These are phyloP conservation scores for Pseudopipra pipra DNA, from an alignment of 2,113 vertebrate species.

Conservation along the genomic window DNA sequence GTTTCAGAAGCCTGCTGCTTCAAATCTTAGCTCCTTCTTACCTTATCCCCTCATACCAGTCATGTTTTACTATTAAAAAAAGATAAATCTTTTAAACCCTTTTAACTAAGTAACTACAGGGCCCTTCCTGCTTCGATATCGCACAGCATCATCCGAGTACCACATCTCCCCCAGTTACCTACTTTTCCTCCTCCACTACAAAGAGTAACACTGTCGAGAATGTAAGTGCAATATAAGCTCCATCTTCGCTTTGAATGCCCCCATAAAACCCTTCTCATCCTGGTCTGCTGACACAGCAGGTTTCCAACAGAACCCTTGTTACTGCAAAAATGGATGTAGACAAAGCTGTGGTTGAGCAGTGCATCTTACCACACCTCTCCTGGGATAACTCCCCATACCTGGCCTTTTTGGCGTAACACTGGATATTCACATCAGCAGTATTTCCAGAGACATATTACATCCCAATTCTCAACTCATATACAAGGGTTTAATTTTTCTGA, in stretches of 20 bases:
- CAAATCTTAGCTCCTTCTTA: background rate
- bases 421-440: background rate
- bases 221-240: background rate
- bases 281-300: background rate
- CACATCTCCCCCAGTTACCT: background rate
- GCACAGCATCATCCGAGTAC: background rate
- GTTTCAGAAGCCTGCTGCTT: background rate
- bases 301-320: background rate
- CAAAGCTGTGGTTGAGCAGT: background rate
- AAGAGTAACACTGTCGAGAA: background rate
- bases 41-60: background rate
- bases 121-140: background rate
- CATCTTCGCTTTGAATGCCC: background rate
- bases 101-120: background rate
- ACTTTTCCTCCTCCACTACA: background rate
- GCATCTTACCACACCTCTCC: background rate
- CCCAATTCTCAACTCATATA: background rate
- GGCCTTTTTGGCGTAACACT: background rate
- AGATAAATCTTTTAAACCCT: background rate
- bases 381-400: background rate
- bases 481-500: background rate
- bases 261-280: background rate
- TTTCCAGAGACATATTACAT: background rate
- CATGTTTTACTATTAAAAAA: background rate
- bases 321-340: background rate